Conservation (phyloP, 2,113 vertebrate genomes). For the Labeo catla region DNA sequence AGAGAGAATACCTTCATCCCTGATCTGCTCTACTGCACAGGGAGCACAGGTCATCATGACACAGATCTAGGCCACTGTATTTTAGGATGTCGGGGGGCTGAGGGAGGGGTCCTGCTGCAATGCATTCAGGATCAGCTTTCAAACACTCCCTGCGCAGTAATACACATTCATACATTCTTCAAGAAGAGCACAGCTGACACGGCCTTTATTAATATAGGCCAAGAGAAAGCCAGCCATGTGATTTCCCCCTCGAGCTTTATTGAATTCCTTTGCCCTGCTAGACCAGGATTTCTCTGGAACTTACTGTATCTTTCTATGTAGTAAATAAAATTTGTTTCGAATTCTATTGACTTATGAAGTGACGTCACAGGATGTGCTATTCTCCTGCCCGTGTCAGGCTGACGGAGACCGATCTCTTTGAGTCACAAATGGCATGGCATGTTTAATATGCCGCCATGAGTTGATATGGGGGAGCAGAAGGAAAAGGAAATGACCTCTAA, state of each 20-base stretch:
- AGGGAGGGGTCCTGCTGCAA: neutral
- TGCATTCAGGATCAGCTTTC: conserved; percentile 36
- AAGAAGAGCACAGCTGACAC: conserved; percentile 34
- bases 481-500: conserved; percentile 40
- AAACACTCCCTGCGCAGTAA: conserved; percentile 19
- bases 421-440: neutral
- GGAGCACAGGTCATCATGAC: conserved; percentile 4
- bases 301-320: neutral
- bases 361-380: neutral
- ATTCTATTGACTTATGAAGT: neutral
- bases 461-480: neutral
- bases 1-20: neutral
- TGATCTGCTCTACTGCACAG: conserved; percentile 5
- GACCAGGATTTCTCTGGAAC: neutral
- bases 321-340: neutral
- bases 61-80: conserved; percentile 26
- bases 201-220: conserved; percentile 11
- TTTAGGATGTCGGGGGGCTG: conserved; percentile 18
- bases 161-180: conserved; percentile 21
- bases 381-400: neutral
- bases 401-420: neutral
- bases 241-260: neutral
- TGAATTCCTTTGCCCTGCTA: neutral
- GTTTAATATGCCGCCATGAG: neutral
- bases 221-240: neutral